A percentile compares a stretch with the other conserved stretches of the same genome.
These are phyloP conservation scores for Halichoerus grypus DNA, from an alignment of 2,113 vertebrate genomes.

Conservation along the genomic window DNA sequence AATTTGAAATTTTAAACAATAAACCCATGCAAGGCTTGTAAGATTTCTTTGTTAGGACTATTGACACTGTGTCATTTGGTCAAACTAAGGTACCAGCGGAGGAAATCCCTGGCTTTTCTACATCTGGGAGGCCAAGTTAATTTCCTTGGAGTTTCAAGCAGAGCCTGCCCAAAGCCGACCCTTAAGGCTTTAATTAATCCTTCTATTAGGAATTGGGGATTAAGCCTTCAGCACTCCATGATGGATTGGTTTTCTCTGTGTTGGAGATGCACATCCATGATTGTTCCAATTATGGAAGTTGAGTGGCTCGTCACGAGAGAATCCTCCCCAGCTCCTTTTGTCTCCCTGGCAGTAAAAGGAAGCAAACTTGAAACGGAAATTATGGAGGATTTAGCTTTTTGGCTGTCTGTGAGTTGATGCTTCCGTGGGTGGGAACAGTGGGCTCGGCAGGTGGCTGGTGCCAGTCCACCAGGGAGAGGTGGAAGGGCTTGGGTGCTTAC, in stretches of 20 bases:
- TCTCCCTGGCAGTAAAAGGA: conserved; percentile 75
- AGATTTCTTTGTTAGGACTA: conserved; percentile 73
- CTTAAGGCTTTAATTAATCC: conserved; percentile 29
- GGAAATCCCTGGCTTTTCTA: not conserved
- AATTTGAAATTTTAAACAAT: conserved; percentile 59
- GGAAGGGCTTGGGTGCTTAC: not conserved
- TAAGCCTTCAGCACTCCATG: conserved; percentile 45
- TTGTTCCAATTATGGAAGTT: conserved; percentile 66
- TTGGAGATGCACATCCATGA: conserved; percentile 6
- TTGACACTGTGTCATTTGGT: conserved; percentile 36
- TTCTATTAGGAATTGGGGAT: conserved; percentile 47
- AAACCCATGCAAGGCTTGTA: conserved; percentile 15
- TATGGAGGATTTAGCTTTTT: conserved; percentile 58
- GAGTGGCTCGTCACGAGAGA: conserved; percentile 66
- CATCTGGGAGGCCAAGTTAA: conserved; percentile 59
- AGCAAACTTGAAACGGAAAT: conserved; percentile 80
- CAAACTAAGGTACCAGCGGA: not conserved
- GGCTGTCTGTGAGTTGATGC: conserved; percentile 47
- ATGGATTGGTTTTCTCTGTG: conserved; percentile 55
- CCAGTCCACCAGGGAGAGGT: not conserved
- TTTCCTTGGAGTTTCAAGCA: conserved; percentile 42
- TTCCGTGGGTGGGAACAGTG: not conserved
- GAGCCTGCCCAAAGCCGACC: not conserved
- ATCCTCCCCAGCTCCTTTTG: conserved; percentile 67
- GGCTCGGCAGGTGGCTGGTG: conserved; percentile 22